Base-by-base conservation (phyloP, 1,140 invertebrate genomes). In the Intoshia linei region DNA sequence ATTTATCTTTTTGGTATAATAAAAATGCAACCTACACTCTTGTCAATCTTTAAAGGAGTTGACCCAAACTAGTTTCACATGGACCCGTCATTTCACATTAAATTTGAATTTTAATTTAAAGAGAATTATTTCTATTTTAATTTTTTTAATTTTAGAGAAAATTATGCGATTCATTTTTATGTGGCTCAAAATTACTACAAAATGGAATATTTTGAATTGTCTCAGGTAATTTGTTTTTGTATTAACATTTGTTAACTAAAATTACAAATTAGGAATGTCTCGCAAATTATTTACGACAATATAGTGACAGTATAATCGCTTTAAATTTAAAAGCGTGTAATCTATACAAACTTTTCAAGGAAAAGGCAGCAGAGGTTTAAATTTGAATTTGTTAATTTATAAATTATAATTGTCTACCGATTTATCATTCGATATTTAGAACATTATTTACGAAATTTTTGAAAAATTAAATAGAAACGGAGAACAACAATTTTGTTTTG, bases 111-210 rank as follows among this genome's bases (percentile, higher is more conserved):
- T n/a, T n/a, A n/a, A n/a, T n/a, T n/a, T n/a, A n/a, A n/a, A n/a
- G n/a, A n/a, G n/a, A n/a, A n/a, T n/a, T n/a, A n/a, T n/a, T n/a
- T n/a, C n/a, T n/a, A n/a, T n/a, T 11, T 15, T 33, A n/a, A 33
- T 17, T 18, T 10, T 25, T 7, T 17, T 25, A 25, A 48, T 63
- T 66, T 40, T 57, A 79, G 78, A 46, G 72, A 81, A 35, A 83
- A 71, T 55, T 57, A 84, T 44, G 84, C 84, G 5, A 55, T 95
- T 30, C 90, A 92, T 59, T 78, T 93, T 6, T 95, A 95, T 55
- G 71, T 93, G 37, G 87, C 83, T 0, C 56, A 93, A 6, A 93
- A 84, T 48, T 93, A 92, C 53, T 93, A 93, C 53, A 93, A 93
- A 55, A 55, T 92, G 34, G 84, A 92, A 57, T 68, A 67, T 47